Evolutionary conservation across 2,888 invertebrate genomes (phyloP).

Genomic region (Metellina segmentata): DNA sequence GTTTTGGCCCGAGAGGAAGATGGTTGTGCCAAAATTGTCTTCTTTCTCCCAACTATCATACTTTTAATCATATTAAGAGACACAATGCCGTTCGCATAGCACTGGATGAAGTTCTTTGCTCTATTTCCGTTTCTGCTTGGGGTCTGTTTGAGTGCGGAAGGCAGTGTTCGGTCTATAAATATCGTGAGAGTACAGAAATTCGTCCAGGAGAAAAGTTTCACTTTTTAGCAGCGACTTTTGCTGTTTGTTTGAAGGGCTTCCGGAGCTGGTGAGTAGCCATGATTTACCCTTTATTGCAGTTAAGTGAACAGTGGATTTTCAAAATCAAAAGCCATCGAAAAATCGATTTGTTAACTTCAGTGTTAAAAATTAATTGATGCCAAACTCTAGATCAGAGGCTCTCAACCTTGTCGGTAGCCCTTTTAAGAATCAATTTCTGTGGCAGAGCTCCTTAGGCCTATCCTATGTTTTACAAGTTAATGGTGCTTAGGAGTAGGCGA

Average conservation of each 20-base stretch:
- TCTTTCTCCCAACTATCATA: slow-evolving; percentile 8
- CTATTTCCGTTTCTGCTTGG: slow-evolving; percentile 41
- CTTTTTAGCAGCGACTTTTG: neutral
- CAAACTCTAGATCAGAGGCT: too few relatives aligned
- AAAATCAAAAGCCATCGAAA: too few relatives aligned
- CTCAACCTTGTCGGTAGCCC: too few relatives aligned
- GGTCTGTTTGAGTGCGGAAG: neutral
- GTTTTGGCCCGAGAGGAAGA: neutral
- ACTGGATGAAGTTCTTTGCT: slow-evolving; percentile 27
- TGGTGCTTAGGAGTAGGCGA: too few relatives aligned
- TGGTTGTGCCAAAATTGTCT: slow-evolving; percentile 14
- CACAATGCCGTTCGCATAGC: slow-evolving; percentile 33
- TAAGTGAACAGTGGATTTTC: too few relatives aligned
- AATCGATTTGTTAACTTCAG: too few relatives aligned
- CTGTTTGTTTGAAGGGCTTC: slow-evolving; percentile 5
- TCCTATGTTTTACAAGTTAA: too few relatives aligned
- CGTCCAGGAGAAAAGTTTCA: slow-evolving; percentile 19
- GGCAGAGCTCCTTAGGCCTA: too few relatives aligned
- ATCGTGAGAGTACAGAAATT: slow-evolving; percentile 26
- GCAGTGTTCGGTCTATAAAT: slow-evolving; percentile 45
- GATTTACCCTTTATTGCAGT: too few relatives aligned
- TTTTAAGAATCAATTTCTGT: too few relatives aligned
- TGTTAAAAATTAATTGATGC: too few relatives aligned
- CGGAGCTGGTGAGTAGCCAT: neutral
- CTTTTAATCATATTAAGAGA: slow-evolving; percentile 25